These are phyloP conservation scores for Troides oblongomaculatus DNA, from an alignment of 2,888 invertebrate genomes.

Conservation along the genomic window DNA sequence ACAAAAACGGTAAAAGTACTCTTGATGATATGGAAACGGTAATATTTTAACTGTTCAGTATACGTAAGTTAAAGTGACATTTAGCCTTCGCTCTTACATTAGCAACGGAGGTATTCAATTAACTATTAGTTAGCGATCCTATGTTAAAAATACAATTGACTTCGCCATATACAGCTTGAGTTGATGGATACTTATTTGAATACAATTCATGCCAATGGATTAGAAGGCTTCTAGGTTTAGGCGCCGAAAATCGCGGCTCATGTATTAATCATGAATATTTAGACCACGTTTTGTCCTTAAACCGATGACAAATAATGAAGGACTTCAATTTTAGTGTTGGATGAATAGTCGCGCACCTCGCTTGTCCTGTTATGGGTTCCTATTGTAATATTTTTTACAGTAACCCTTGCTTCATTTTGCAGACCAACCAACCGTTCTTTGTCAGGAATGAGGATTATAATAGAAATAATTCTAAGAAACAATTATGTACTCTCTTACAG, in stretches of 20 bases:
- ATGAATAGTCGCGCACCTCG: slow-evolving; percentile 4
- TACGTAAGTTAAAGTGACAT: too few relatives aligned
- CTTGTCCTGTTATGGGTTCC: background rate
- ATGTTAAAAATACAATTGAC: background rate
- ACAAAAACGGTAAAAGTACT: too few relatives aligned
- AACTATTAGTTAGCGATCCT: background rate
- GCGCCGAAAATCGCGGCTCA: slow-evolving; percentile 3
- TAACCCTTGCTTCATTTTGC: background rate
- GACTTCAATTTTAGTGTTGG: slow-evolving; percentile 1
- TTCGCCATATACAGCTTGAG: background rate
- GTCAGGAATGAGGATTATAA: too few relatives aligned
- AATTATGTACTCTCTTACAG: too few relatives aligned
- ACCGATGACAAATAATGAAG: slow-evolving; percentile 5
- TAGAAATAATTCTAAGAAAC: too few relatives aligned
- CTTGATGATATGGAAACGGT: too few relatives aligned
- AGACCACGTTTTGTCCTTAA: slow-evolving; percentile 6
- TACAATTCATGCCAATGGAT: slow-evolving; percentile 11
- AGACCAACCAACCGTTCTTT: too few relatives aligned
- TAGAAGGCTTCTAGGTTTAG: background rate
- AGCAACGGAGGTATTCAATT: background rate
- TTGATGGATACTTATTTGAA: slow-evolving; percentile 11
- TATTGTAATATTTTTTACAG: slow-evolving; percentile 9
- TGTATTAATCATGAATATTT: slow-evolving; percentile 5
- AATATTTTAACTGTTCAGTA: too few relatives aligned
- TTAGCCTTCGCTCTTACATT: background rate